These are phyloP conservation scores for Nysson spinosus DNA, from an alignment of 2,888 invertebrate species.

Conservation along the genomic window DNA sequence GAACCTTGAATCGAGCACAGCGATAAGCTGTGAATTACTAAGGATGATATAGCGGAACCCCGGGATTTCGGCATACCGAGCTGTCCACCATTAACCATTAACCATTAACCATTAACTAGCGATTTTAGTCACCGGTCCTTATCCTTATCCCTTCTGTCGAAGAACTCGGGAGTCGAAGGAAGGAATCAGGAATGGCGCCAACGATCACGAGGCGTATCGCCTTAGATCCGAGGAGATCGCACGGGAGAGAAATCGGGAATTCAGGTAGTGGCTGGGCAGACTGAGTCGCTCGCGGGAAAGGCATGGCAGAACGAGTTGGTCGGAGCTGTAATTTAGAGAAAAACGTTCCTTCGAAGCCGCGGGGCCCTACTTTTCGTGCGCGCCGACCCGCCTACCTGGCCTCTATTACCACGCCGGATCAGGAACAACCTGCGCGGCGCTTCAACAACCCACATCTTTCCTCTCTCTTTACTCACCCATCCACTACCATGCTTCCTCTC, in stretches of 20 bases:
- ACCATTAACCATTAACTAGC: too few relatives aligned
- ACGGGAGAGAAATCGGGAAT: constrained; percentile 46
- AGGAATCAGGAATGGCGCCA: constrained; percentile 48
- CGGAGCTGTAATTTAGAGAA: constrained; percentile 65
- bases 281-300: constrained; percentile 46
- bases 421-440: constrained; percentile 45
- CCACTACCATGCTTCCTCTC: too few relatives aligned
- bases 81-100: too few relatives aligned
- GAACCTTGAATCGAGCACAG: too few relatives aligned
- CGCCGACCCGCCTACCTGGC: constrained; percentile 60
- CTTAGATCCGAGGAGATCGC: constrained; percentile 24
- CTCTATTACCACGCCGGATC: constrained; percentile 57
- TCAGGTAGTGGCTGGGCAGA: constrained; percentile 43
- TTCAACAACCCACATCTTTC: constrained; percentile 11
- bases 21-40: too few relatives aligned
- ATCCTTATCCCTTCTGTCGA: too few relatives aligned
- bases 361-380: constrained; percentile 61
- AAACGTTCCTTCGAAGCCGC: constrained; percentile 60
- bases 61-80: too few relatives aligned
- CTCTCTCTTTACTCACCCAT: not conserved
- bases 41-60: too few relatives aligned
- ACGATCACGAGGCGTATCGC: constrained; percentile 16
- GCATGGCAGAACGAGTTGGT: constrained; percentile 34
- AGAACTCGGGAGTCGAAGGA: too few relatives aligned
- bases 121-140: too few relatives aligned